phyloP scores from a whole-genome alignment of 2,797 vertebrate species.

The Lerista edwardsae region DNA sequence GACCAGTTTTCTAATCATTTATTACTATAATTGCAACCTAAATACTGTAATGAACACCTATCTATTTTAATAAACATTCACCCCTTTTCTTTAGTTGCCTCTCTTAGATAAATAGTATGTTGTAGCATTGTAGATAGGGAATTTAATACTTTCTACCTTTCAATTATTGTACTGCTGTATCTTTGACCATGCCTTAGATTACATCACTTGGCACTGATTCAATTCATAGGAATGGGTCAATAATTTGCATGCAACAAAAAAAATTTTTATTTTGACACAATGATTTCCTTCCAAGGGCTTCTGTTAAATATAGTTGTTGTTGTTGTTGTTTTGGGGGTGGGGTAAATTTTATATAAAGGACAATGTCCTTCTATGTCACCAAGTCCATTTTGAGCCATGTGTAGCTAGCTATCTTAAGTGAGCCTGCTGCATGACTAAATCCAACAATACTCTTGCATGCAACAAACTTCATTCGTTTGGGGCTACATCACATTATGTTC shows the following conservation, averaged over 20 bases:
- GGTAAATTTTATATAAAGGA: not conserved
- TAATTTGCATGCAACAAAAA: slow-evolving; percentile 30
- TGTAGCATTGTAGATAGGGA: slow-evolving; percentile 1
- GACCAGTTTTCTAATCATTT: slow-evolving; percentile 22
- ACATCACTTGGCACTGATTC: slow-evolving; percentile 36
- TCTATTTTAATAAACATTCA: slow-evolving; percentile 18
- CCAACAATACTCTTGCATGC: slow-evolving; percentile 19
- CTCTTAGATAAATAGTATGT: not conserved
- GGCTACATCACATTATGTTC: slow-evolving; percentile 2
- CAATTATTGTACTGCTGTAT: slow-evolving; percentile 16
- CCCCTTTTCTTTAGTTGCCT: not conserved
- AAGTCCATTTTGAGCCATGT: slow-evolving; percentile 43
- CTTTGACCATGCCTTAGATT: slow-evolving; percentile 35
- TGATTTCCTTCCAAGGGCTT: slow-evolving; percentile 10
- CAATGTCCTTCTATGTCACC: not conserved
- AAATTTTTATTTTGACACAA: not conserved
- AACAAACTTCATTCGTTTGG: slow-evolving; percentile 42
- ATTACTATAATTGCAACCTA: slow-evolving; percentile 1
- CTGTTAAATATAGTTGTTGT: slow-evolving; percentile 24
- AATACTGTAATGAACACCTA: slow-evolving; percentile 33
- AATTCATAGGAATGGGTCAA: slow-evolving; percentile 29
- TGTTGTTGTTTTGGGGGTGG: not conserved
- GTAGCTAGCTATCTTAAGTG: slow-evolving; percentile 31
- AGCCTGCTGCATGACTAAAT: slow-evolving; percentile 62
- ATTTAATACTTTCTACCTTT: slow-evolving; percentile 6